Evolutionary conservation across 2,113 vertebrate genomes (phyloP).

Genomic region (Rhinoderma darwinii): DNA sequence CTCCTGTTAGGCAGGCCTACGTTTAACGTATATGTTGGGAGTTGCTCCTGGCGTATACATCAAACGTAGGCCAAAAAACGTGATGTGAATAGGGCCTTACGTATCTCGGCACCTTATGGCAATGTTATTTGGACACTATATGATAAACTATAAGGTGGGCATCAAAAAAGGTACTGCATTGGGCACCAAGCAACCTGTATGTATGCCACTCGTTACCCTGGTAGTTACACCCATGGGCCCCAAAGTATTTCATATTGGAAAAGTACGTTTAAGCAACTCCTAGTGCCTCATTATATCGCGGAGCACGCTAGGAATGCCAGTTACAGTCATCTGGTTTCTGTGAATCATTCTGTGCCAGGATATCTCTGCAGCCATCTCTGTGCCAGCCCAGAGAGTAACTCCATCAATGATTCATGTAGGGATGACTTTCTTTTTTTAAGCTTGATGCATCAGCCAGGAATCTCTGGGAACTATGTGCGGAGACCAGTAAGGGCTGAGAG

Average conservation of each 20-base stretch:
- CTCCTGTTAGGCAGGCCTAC: too few species aligned
- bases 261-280: background rate
- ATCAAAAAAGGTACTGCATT: too few species aligned
- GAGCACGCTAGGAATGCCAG: conserved; percentile 16
- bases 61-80: too few species aligned
- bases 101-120: too few species aligned
- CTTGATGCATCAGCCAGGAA: conserved; percentile 30
- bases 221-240: too few species aligned
- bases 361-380: background rate
- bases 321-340: conserved; percentile 3
- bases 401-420: conserved; percentile 14
- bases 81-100: too few species aligned
- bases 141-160: too few species aligned
- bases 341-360: conserved; percentile 34
- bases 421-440: conserved; percentile 32
- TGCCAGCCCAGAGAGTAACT: conserved; percentile 24
- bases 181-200: too few species aligned
- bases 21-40: too few species aligned
- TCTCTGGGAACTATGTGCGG: conserved; percentile 8
- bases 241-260: background rate
- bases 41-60: too few species aligned
- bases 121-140: too few species aligned
- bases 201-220: too few species aligned
- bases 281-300: background rate
- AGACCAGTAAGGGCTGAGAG: background rate